A percentile compares a stretch with the other conserved stretches of the same genome.
phyloP scores from a whole-genome alignment of 2,888 invertebrate genomes.

The Furcula furcula region DNA sequence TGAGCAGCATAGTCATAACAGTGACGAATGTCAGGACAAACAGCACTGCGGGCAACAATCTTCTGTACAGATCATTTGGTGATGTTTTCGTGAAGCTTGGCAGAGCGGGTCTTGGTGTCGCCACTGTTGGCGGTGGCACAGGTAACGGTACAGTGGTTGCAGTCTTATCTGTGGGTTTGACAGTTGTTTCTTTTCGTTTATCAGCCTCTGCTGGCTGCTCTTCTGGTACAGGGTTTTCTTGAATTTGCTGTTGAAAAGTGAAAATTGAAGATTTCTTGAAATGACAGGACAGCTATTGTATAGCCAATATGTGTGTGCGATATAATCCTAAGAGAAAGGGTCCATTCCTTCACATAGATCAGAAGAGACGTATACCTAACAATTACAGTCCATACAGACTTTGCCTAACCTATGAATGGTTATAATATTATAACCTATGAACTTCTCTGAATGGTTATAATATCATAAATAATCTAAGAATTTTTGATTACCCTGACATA shows the following conservation, averaged over 20 bases:
- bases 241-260: conserved; percentile 56
- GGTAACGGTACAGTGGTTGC: conserved; percentile 28
- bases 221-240: conserved; percentile 46
- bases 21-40: conserved; percentile 90
- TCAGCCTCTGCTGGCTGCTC: conserved; percentile 29
- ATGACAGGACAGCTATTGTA: no score
- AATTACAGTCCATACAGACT: no score
- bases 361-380: no score
- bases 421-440: no score
- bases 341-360: no score
- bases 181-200: conserved; percentile 38
- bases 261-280: no score
- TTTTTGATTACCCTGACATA: no score
- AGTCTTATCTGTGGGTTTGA: conserved; percentile 29
- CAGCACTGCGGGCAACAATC: conserved; percentile 85
- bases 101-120: conserved; percentile 38
- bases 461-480: no score
- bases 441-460: no score
- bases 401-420: no score
- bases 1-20: conserved; percentile 88
- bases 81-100: conserved; percentile 63
- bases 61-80: conserved; percentile 70
- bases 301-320: no score
- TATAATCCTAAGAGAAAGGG: no score
- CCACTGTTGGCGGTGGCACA: conserved; percentile 25